Conservation (phyloP, 2,113 vertebrate species). For the Sturnira hondurensis region DNA sequence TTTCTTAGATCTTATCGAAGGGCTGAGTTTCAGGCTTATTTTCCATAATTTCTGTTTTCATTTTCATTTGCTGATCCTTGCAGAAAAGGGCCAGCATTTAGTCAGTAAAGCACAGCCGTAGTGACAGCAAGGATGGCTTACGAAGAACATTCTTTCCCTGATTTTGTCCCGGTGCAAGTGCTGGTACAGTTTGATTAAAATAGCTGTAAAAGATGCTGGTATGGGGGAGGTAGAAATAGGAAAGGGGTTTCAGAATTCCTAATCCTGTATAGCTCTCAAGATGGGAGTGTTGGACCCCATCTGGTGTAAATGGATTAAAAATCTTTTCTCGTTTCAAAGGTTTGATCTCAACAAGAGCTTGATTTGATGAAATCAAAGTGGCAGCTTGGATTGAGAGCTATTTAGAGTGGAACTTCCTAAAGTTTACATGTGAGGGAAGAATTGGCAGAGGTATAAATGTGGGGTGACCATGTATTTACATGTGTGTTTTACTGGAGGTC, state of each 20-base stretch:
- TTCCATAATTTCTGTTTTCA: neutral
- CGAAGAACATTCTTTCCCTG: neutral
- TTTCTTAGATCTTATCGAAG: neutral
- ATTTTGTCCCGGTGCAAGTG: slow-evolving; percentile 54
- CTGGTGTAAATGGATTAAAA: slow-evolving; percentile 94
- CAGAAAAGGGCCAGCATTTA: neutral
- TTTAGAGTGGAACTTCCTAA: slow-evolving; percentile 87
- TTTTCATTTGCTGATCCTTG: neutral
- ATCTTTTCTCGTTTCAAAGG: slow-evolving; percentile 96
- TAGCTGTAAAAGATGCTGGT: slow-evolving; percentile 8
- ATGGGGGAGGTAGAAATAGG: slow-evolving; percentile 44
- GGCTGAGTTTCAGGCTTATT: neutral
- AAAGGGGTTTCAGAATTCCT: slow-evolving; percentile 85
- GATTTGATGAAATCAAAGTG: slow-evolving; percentile 99
- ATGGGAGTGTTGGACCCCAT: slow-evolving; percentile 85
- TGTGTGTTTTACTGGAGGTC: slow-evolving; percentile 46
- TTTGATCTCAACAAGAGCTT: slow-evolving; percentile 94
- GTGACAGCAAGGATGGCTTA: neutral
- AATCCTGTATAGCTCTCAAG: slow-evolving; percentile 88
- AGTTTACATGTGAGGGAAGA: slow-evolving; percentile 74
- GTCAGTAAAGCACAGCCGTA: neutral
- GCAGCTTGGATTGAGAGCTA: slow-evolving; percentile 92
- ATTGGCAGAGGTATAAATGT: slow-evolving; percentile 55
- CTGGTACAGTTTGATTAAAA: slow-evolving; percentile 71
- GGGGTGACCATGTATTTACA: slow-evolving; percentile 57